Evolutionary conservation across 2,113 vertebrate species (phyloP), one percentile per base, ranked within the genome.

Genomic region (Numenius arquata): DNA sequence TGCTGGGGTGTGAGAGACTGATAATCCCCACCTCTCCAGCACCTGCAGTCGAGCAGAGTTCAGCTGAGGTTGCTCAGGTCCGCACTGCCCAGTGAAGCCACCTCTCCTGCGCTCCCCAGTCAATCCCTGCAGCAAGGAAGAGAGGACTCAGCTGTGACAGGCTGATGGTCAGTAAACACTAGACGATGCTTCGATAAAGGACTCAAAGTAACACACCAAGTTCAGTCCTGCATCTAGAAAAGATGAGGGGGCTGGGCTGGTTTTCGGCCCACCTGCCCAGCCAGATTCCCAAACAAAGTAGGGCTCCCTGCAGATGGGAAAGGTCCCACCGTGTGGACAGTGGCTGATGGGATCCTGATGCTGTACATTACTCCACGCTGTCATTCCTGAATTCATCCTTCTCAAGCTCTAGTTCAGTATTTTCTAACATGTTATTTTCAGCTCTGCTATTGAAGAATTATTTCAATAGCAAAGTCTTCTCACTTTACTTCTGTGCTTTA

Each of bases 371-470:
- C 14, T n/a, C 30, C 75, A 55, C 2, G 4, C 29, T 45, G 45
- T 3, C 34, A 40, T 11, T 71, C 67, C 5, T 3, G 11, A 85
- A 36, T 40, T 26, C 76, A 77, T 14, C 32, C 70, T 48, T 34
- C 38, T 65, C n/a, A 45, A 88, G 75, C 41, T 40, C 23, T 11
- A 91, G 61, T 70, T 87, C 66, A 40, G 36, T 36, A 30, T 40
- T 88, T 76, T 61, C 29, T 32, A 82, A 65, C 2, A 2, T 6
- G 40, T 55, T 87, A 75, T 89, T 95, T 95, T 84, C 88, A 86
- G 47, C 68, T 89, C 79, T 93, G 75, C 76, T 92, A 55, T 16
- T 84, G 76, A 95, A 92, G 71, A 82, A 73, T 76, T 89, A 79
- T 59, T 85, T 82, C 81, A 84, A 76, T 18, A 88, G 92, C 58